phyloP scores from a whole-genome alignment of 2,888 invertebrate species.

The Andrena praecox region DNA sequence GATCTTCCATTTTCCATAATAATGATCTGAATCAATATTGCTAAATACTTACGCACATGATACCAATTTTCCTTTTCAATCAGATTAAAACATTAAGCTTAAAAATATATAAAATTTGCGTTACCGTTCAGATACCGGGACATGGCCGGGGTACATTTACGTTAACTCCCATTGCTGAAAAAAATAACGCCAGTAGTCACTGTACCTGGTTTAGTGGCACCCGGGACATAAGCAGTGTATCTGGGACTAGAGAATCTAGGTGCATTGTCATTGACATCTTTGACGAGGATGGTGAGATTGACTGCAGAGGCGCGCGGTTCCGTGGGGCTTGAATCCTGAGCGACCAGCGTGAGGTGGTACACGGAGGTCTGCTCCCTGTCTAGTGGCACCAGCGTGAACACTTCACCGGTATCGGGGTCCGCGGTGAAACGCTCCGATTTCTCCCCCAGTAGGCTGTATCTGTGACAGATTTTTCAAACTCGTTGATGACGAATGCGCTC shows the following conservation, averaged over 20 bases:
- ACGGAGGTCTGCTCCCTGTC: slow-evolving; percentile 92
- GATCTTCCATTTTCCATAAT: too few species aligned
- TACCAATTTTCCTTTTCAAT: too few species aligned
- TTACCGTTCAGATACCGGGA: too few species aligned
- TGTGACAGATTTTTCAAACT: slow-evolving; percentile 68
- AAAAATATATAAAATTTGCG: too few species aligned
- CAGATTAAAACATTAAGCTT: too few species aligned
- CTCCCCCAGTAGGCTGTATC: slow-evolving; percentile 93
- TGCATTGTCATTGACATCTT: slow-evolving; percentile 94
- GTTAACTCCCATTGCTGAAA: too few species aligned
- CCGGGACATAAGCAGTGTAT: slow-evolving; percentile 93
- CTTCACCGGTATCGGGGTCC: slow-evolving; percentile 91
- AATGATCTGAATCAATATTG: too few species aligned
- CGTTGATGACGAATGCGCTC: not conserved
- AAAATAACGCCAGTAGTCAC: too few species aligned
- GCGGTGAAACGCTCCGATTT: slow-evolving; percentile 93
- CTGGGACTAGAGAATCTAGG: slow-evolving; percentile 91
- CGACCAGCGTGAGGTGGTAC: slow-evolving; percentile 94
- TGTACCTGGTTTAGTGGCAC: slow-evolving; percentile 90
- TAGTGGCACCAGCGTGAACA: slow-evolving; percentile 90
- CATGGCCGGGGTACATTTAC: too few species aligned
- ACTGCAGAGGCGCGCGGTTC: slow-evolving; percentile 93
- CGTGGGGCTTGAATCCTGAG: slow-evolving; percentile 95
- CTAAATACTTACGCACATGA: too few species aligned
- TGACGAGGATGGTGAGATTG: slow-evolving; percentile 92